These are phyloP conservation scores for Drosophila sordidula DNA, from an alignment of 2,888 invertebrate genomes.

Conservation along the genomic window DNA sequence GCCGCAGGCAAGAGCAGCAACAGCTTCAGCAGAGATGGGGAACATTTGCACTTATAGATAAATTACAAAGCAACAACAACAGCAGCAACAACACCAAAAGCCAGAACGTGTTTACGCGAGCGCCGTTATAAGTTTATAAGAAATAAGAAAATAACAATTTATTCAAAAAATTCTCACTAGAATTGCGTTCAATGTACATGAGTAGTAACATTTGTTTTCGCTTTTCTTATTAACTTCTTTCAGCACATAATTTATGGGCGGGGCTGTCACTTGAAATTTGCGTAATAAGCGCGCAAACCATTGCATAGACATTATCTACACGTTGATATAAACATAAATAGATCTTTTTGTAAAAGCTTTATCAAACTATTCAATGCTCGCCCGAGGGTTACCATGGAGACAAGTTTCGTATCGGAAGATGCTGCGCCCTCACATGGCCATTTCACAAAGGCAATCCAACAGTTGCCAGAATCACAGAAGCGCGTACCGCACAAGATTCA, in stretches of 20 bases:
- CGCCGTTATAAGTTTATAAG: constrained; percentile 41
- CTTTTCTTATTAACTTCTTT: constrained; percentile 10
- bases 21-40: constrained; percentile 32
- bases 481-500: constrained; percentile 31
- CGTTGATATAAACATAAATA: constrained; percentile 20
- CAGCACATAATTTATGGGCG: constrained; percentile 14
- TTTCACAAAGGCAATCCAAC: constrained; percentile 24
- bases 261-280: constrained; percentile 62
- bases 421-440: constrained; percentile 60
- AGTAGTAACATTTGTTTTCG: constrained; percentile 11
- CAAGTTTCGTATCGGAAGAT: constrained; percentile 37
- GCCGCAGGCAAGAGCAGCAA: constrained; percentile 20
- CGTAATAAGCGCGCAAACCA: constrained; percentile 42
- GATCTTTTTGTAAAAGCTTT: constrained; percentile 40
- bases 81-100: constrained; percentile 44
- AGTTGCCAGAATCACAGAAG: constrained; percentile 20
- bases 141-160: not conserved
- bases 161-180: not conserved
- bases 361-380: constrained; percentile 46
- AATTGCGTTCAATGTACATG: not conserved
- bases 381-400: constrained; percentile 28
- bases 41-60: constrained; percentile 40
- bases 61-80: constrained; percentile 31
- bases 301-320: constrained; percentile 26
- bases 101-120: constrained; percentile 51